These are phyloP conservation scores for Trochalopteron elliotii DNA, from an alignment of 2,113 vertebrate species.

Conservation along the genomic window DNA sequence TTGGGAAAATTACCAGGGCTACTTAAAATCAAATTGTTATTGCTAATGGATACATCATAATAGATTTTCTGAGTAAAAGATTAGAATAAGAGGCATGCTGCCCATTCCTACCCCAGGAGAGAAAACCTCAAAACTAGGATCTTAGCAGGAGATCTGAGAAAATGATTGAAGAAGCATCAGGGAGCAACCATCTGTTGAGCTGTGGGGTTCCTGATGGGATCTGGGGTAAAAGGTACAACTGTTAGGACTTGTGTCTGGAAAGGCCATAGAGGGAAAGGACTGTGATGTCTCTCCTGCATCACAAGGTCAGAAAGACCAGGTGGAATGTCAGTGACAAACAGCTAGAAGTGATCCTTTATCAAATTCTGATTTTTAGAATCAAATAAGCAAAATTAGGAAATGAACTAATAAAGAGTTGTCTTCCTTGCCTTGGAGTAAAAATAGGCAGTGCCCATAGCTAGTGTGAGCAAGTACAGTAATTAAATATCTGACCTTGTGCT, in stretches of 20 bases:
- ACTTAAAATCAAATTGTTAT: neutral
- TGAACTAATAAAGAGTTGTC: neutral
- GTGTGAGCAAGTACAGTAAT: neutral
- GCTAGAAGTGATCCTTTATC: neutral
- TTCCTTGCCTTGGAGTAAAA: neutral
- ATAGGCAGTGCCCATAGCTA: neutral
- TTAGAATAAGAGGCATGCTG: neutral
- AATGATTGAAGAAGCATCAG: neutral
- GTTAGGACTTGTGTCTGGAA: neutral
- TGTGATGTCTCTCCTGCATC: neutral
- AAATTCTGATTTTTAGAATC: neutral
- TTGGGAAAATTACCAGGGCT: neutral
- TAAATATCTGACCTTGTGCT: neutral
- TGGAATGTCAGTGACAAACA: neutral
- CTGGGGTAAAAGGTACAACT: neutral
- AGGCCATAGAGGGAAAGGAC: neutral
- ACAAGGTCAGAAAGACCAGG: neutral
- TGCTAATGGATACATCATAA: neutral
- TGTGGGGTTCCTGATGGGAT: neutral
- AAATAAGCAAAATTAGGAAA: neutral
- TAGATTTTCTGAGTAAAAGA: neutral
- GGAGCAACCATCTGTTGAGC: neutral
- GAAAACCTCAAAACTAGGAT: neutral
- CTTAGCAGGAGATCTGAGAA: neutral
- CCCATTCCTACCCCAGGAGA: neutral